Evolutionary conservation across 2,113 vertebrate species (phyloP), one percentile per base, ranked within the genome.

Genomic region (Phrynocephalus versicolor): DNA sequence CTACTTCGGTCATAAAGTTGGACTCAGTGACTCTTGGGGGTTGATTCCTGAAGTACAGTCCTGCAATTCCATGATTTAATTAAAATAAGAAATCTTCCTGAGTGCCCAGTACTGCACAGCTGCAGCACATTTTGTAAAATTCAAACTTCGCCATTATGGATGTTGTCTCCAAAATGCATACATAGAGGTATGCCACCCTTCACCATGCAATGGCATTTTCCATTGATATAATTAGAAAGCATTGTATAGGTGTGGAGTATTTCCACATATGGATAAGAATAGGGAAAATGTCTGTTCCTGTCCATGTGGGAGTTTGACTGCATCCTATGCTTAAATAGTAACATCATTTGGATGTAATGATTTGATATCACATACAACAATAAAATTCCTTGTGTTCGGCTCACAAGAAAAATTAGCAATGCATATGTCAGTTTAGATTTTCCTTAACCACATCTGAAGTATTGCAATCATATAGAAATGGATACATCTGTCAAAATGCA

Each of bases 401-500:
- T 81, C 65, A 33, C 55, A 81, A 51, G 23, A 51, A 70, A 70
- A 13, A 12, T 57, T 16, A 82, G 80, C 65, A 81, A 33, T 70
- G 9, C 45, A 2, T 51, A 6, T 27, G 45, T 55, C 30, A 70
- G n/a, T 55, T 45, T 21, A 33, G 6, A 10, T 33, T 51, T 81
- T 69, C 30, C 10, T 69, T 45, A 81, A 70, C 3, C 12, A 35
- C 14, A 71, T 27, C 51, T 82, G 25, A 57, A 71, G 57, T 72
- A 57, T 39, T 57, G 33, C 35, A 58, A 16, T 27, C 27, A 19
- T n/a, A 13, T 37, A 45, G 78, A 67, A 41, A 80, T 18, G 15
- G 57, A 79, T 79, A 78, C n/a, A 71, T 70, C 18, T 82, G n/a
- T 82, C 65, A 82, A 81, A 81, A n/a, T 5, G 27, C 12, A 57